Percentiles rank a stretch among this genome's conserved stretches.
Conservation (phyloP, 2,113 vertebrate genomes). For the Zosterops hypoxanthus region DNA sequence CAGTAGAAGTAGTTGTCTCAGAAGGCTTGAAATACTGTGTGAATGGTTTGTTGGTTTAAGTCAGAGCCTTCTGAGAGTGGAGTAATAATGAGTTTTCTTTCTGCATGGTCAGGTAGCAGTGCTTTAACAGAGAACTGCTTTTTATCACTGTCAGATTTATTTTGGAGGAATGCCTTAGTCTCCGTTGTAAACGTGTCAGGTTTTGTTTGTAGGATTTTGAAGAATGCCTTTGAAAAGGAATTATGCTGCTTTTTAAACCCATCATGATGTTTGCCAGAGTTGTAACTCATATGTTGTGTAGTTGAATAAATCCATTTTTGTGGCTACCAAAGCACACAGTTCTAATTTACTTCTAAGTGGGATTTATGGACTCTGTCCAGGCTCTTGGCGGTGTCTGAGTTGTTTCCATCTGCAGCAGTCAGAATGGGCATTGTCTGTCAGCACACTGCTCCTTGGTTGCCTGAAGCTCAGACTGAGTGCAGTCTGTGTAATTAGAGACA, state of each 20-base stretch:
- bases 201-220: background rate
- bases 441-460: too few species aligned
- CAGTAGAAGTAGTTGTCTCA: background rate
- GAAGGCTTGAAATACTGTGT: background rate
- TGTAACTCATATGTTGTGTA: rapidly evolving
- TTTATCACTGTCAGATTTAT: background rate
- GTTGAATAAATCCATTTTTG: background rate
- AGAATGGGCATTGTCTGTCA: conserved; percentile 23
- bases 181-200: rapidly evolving
- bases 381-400: background rate
- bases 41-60: background rate
- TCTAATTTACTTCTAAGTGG: background rate
- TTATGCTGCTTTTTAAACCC: background rate
- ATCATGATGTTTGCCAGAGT: background rate
- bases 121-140: background rate
- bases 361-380: background rate
- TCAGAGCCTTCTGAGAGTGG: background rate
- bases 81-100: background rate
- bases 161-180: background rate
- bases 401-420: background rate
- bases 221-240: background rate
- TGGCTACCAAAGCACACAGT: background rate
- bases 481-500: background rate
- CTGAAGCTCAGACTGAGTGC: background rate
- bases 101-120: background rate